Percentiles rank a stretch among this genome's conserved stretches.
These are phyloP conservation scores for Phocoena phocoena DNA, from an alignment of 2,113 vertebrate species.

Conservation along the genomic window DNA sequence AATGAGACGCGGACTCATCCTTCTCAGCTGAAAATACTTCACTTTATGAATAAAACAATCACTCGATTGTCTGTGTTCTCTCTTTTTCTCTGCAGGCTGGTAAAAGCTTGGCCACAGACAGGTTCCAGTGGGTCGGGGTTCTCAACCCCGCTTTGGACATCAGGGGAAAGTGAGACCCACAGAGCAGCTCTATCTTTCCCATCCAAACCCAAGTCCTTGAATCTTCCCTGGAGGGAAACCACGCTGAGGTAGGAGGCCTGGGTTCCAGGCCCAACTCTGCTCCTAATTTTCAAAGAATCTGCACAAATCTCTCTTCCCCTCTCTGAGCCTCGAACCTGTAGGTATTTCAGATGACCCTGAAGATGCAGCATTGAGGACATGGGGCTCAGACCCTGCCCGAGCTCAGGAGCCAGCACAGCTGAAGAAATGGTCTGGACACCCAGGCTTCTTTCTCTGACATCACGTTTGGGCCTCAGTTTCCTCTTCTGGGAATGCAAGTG, in stretches of 20 bases:
- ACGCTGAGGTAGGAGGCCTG: neutral
- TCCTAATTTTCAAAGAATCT: neutral
- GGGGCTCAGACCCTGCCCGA: no score
- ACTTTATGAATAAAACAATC: neutral
- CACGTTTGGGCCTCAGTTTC: neutral
- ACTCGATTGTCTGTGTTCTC: neutral
- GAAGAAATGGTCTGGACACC: neutral
- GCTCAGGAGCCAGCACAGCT: neutral
- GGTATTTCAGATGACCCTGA: neutral
- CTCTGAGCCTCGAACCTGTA: neutral
- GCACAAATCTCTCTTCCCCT: neutral
- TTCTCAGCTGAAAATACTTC: neutral
- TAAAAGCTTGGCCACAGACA: neutral
- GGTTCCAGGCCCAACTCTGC: neutral
- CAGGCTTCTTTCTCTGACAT: neutral
- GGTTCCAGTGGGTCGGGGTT: neutral
- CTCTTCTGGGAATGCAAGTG: neutral
- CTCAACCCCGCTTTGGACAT: neutral
- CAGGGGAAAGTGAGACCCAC: neutral
- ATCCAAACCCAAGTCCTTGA: neutral
- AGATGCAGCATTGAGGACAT: rapidly evolving
- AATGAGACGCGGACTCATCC: neutral
- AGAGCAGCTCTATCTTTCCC: neutral
- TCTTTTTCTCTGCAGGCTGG: neutral
- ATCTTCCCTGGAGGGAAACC: neutral